A percentile compares a stretch with the other conserved stretches of the same genome.
These are phyloP conservation scores for Idaea straminata DNA, from an alignment of 2,888 invertebrate species.

Conservation along the genomic window DNA sequence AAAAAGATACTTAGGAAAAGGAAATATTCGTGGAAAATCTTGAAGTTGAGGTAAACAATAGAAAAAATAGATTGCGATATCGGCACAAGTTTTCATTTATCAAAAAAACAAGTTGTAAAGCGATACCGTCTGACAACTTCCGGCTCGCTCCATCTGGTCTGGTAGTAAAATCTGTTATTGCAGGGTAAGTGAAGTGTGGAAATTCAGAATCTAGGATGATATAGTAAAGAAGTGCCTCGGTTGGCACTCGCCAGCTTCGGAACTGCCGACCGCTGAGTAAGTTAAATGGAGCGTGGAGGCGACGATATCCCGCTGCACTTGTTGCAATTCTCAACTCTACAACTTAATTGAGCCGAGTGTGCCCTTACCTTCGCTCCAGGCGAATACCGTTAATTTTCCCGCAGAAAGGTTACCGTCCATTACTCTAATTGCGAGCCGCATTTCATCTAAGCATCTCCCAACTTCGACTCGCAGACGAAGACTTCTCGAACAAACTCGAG, in stretches of 20 bases:
- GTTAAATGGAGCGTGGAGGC: constrained; percentile 72
- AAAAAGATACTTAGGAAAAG: constrained; percentile 54
- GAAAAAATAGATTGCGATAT: constrained; percentile 39
- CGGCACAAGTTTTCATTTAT: constrained; percentile 55
- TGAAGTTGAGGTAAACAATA: constrained; percentile 52
- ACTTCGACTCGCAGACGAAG: constrained; percentile 61
- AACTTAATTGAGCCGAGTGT: constrained; percentile 70
- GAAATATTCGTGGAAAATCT: constrained; percentile 47
- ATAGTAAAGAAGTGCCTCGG: constrained; percentile 48
- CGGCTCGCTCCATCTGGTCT: constrained; percentile 23
- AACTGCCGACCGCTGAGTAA: constrained; percentile 57
- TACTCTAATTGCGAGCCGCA: constrained; percentile 77
- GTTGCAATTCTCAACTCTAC: constrained; percentile 71
- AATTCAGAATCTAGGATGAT: constrained; percentile 33
- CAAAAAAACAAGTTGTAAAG: constrained; percentile 39
- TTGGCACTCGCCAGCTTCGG: constrained; percentile 36
- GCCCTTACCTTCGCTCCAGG: constrained; percentile 65
- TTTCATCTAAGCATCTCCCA: constrained; percentile 74
- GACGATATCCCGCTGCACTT: constrained; percentile 64
- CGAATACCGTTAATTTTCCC: constrained; percentile 69
- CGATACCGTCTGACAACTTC: constrained; percentile 25
- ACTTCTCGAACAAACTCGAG: constrained; percentile 66
- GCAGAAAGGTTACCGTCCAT: constrained; percentile 70
- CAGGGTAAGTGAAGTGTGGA: constrained; percentile 29
- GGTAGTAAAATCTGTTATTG: constrained; percentile 22